Percentiles rank a stretch among this genome's conserved stretches.
phyloP scores from a whole-genome alignment of 2,797 vertebrate genomes.

The Ctenopoma multispine region DNA sequence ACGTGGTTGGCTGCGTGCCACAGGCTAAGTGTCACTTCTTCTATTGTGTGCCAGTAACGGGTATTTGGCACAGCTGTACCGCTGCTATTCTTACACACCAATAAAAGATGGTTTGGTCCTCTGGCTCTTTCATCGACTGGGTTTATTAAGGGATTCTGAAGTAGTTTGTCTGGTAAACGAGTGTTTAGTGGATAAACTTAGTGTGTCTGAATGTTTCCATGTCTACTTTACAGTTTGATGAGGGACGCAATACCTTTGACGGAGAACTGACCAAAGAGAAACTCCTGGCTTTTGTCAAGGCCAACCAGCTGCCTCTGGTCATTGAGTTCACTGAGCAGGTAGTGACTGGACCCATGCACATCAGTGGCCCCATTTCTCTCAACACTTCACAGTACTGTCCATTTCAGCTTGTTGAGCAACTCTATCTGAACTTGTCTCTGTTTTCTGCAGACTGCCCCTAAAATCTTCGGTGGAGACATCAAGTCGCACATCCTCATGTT shows the following conservation, averaged over 20 bases:
- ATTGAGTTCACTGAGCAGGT: slow-evolving; percentile 99
- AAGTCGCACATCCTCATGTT: slow-evolving; percentile 98
- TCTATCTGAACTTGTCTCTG: not conserved
- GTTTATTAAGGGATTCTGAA: slow-evolving; percentile 34
- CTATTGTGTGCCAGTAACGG: slow-evolving; percentile 62
- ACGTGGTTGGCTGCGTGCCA: slow-evolving; percentile 12
- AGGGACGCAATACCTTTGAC: slow-evolving; percentile 93
- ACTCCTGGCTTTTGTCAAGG: slow-evolving; percentile 91
- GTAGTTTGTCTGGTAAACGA: slow-evolving; percentile 57
- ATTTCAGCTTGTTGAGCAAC: no score
- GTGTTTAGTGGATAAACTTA: slow-evolving; percentile 29
- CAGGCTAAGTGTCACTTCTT: slow-evolving; percentile 16
- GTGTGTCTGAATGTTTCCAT: slow-evolving; percentile 39
- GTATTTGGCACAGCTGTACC: slow-evolving; percentile 37
- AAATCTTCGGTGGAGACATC: slow-evolving; percentile 99
- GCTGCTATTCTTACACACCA: slow-evolving; percentile 67
- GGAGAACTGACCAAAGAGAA: slow-evolving; percentile 92
- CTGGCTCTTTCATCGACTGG: slow-evolving; percentile 14
- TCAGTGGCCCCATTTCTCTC: no score
- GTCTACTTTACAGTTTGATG: slow-evolving; percentile 90
- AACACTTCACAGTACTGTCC: not conserved
- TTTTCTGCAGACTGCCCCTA: slow-evolving; percentile 92
- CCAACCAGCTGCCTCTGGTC: slow-evolving; percentile 96
- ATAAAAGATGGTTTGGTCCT: slow-evolving; percentile 38
- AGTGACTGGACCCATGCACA: no score